Percentiles rank a stretch among this genome's conserved stretches.
Evolutionary conservation across 2,797 vertebrate genomes (phyloP).

Genomic region (Enteromius afrohamiltoni): DNA sequence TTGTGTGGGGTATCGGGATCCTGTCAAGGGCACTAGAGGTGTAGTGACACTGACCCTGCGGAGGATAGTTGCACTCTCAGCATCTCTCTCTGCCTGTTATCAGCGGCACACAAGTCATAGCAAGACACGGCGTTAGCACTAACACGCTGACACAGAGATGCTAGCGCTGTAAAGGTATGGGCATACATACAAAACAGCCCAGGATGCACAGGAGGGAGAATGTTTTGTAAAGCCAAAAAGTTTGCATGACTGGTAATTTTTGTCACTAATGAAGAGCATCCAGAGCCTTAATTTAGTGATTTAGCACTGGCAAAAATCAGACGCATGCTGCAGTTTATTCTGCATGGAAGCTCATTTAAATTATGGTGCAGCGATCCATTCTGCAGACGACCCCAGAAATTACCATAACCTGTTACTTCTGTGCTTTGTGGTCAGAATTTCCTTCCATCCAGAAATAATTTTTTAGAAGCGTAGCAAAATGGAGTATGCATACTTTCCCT

Average conservation of each 20-base stretch:
- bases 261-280: not conserved
- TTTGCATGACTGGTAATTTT: not conserved
- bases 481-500: not conserved
- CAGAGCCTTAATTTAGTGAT: not conserved
- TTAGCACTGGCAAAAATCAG: constrained; percentile 5
- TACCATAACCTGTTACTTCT: constrained; percentile 26
- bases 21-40: constrained; percentile 23
- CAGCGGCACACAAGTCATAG: not conserved
- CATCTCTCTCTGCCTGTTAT: constrained; percentile 31
- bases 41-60: constrained; percentile 11
- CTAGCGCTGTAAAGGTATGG: not conserved
- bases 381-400: not conserved
- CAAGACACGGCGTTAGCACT: constrained; percentile 15
- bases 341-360: constrained; percentile 19
- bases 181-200: not conserved
- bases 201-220: not conserved
- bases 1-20: constrained; percentile 31
- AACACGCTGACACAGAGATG: constrained; percentile 7
- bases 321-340: not conserved
- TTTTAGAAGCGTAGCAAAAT: constrained; percentile 2
- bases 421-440: not conserved
- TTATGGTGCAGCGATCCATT: not conserved
- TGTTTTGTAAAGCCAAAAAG: not conserved
- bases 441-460: not conserved
- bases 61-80: constrained; percentile 23